Percentiles rank a stretch among this genome's conserved stretches.
Conservation (phyloP, 92 coral and sea anemone genomes). For the Phenganax stokvisi region DNA sequence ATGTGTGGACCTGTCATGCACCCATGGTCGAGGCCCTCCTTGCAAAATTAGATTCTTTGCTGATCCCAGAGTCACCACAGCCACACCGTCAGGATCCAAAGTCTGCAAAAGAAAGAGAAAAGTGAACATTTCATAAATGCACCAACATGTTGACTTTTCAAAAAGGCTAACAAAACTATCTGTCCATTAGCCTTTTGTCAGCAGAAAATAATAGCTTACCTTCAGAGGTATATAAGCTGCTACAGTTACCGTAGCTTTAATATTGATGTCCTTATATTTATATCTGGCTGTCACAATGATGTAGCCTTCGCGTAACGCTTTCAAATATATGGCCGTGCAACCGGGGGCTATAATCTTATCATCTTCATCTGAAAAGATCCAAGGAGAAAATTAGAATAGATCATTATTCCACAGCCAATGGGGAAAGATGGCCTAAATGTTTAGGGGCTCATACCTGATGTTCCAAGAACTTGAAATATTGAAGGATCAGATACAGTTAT, state of each 20-base stretch:
- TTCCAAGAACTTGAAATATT: constrained; percentile 73
- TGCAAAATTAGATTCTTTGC: constrained; percentile 79
- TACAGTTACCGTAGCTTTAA: constrained; percentile 67
- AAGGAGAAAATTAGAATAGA: too few relatives aligned
- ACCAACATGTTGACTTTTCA: too few relatives aligned
- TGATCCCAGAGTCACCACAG: constrained; percentile 80
- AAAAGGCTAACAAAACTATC: too few relatives aligned
- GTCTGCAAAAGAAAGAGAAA: constrained; percentile 45
- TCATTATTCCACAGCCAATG: too few relatives aligned
- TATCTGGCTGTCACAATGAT: constrained; percentile 68
- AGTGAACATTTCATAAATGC: not conserved
- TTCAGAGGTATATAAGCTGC: constrained; percentile 81
- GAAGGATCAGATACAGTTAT: constrained; percentile 86
- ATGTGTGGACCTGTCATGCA: constrained; percentile 80
- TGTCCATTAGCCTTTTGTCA: too few relatives aligned
- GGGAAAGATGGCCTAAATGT: too few relatives aligned
- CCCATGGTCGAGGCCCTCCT: constrained; percentile 97
- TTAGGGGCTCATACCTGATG: constrained; percentile 45
- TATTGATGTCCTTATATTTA: constrained; percentile 71
- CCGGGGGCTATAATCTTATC: constrained; percentile 70
- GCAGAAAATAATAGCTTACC: constrained; percentile 42
- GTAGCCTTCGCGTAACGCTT: constrained; percentile 78
- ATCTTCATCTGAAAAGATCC: constrained; percentile 51
- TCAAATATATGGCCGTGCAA: constrained; percentile 76
- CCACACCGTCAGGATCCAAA: constrained; percentile 77